phyloP scores from a whole-genome alignment of 2,113 vertebrate species.

The Hyperopisus bebe region DNA sequence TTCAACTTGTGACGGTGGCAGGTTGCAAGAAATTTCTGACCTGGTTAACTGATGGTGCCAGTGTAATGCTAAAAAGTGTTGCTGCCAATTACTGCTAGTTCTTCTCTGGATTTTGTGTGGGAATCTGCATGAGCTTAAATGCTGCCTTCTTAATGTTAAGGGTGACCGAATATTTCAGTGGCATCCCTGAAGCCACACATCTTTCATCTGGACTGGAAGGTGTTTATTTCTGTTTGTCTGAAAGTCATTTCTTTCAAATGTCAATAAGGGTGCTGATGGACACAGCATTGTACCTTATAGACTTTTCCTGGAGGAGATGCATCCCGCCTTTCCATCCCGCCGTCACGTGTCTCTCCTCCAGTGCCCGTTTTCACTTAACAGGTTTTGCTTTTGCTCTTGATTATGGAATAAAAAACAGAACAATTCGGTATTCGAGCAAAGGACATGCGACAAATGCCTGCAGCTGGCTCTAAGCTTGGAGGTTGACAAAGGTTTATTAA shows the following conservation, averaged over 20 bases:
- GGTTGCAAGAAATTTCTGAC: not conserved
- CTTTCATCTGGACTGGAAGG: not conserved
- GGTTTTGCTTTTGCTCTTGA: not conserved
- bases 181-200: not conserved
- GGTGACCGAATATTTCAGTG: not conserved
- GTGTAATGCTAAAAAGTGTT: not conserved
- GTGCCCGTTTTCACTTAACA: not conserved
- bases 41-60: not conserved
- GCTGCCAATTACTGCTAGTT: not conserved
- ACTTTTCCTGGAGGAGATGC: not conserved
- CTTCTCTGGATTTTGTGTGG: not conserved
- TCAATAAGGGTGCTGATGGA: not conserved
- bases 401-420: not conserved
- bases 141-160: not conserved
- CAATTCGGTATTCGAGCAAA: not conserved
- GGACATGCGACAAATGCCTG: not conserved
- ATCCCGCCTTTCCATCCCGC: not conserved
- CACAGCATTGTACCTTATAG: not conserved
- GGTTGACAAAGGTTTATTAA: not conserved
- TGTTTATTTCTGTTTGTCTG: not conserved
- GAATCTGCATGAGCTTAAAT: not conserved
- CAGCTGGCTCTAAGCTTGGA: not conserved
- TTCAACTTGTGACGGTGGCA: not conserved
- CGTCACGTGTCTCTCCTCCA: not conserved
- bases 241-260: not conserved